Percentiles rank a stretch among this genome's conserved stretches.
These are phyloP conservation scores for Ursus arctos DNA, from an alignment of 2,113 vertebrate genomes.

Conservation along the genomic window DNA sequence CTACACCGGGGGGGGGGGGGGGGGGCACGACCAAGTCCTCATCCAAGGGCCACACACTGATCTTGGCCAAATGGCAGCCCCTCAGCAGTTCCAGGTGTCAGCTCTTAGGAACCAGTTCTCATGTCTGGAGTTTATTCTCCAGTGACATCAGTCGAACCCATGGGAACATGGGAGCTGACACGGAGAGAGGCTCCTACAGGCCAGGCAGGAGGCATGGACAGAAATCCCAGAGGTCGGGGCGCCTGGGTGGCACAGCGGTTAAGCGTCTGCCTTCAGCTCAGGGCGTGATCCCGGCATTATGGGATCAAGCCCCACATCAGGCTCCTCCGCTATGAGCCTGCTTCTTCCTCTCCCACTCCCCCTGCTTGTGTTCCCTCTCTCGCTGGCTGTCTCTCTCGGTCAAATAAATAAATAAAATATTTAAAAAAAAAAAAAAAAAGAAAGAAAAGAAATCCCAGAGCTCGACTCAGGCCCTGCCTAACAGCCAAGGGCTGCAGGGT, in stretches of 20 bases:
- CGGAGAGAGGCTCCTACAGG: neutral
- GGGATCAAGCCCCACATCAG: no score
- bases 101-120: neutral
- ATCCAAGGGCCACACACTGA: neutral
- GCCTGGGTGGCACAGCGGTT: no score
- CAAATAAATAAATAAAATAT: no score
- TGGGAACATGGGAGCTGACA: neutral
- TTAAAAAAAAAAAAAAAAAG: no score
- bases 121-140: neutral
- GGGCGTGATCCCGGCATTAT: no score
- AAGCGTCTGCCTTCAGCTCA: no score
- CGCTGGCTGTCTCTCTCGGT: no score
- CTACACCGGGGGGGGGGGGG: neutral
- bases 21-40: no score
- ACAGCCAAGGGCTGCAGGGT: neutral
- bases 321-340: no score
- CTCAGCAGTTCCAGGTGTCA: neutral
- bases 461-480: neutral
- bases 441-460: neutral
- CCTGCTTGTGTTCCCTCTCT: no score
- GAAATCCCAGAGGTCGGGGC: neutral
- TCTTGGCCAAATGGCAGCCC: neutral
- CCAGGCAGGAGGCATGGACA: neutral
- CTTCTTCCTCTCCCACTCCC: no score
- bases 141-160: no score